Evolutionary conservation across 1,140 invertebrate species (phyloP).

Genomic region (Bombus balteatus): DNA sequence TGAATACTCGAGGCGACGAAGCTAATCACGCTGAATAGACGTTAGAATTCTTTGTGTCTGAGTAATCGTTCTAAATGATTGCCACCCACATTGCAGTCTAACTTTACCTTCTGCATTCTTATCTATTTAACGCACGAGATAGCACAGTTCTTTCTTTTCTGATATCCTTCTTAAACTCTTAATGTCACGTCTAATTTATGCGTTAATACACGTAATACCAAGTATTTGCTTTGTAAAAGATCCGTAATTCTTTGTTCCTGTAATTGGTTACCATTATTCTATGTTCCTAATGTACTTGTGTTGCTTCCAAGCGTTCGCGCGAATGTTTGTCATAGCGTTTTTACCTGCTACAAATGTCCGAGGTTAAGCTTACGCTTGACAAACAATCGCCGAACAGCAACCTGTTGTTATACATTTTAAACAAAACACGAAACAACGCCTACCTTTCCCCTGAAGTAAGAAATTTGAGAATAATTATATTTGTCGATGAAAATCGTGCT

Average conservation of each 20-base stretch:
- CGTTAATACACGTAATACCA: not conserved
- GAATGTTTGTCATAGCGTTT: not conserved
- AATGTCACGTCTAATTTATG: no score
- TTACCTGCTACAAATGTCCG: no score
- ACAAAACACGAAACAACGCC: no score
- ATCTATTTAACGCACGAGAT: not conserved
- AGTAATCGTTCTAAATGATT: not conserved
- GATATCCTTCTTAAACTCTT: not conserved
- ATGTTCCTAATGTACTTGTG: no score
- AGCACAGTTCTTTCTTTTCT: not conserved
- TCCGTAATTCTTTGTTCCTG: not conserved
- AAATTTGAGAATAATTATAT: no score
- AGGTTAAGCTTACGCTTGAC: no score
- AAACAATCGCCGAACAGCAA: no score
- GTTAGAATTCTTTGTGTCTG: not conserved
- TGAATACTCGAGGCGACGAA: not conserved
- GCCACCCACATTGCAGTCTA: not conserved
- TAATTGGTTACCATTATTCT: not conserved
- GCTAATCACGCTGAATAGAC: not conserved
- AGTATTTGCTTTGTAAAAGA: not conserved
- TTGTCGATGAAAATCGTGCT: no score
- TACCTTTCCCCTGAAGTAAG: no score
- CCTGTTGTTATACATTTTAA: no score
- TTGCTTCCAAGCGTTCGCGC: not conserved
- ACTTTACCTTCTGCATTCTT: not conserved